phyloP scores from a whole-genome alignment of 35 echinoderm and acorn worm species.

The Patiria miniata region DNA sequence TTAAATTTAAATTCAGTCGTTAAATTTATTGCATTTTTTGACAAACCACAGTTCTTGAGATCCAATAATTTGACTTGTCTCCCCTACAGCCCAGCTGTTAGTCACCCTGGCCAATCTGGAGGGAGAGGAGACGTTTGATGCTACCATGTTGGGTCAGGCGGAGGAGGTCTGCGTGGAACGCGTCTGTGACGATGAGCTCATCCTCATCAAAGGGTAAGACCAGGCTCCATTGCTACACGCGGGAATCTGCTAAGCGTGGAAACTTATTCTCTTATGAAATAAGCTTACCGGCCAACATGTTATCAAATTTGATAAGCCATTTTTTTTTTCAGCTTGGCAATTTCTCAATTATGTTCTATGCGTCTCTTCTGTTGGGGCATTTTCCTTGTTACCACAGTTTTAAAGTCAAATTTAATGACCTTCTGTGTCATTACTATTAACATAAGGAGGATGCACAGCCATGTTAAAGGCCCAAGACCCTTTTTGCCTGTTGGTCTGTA shows the following conservation, averaged over 20 bases:
- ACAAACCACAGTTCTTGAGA: too few species aligned
- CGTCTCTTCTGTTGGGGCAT: too few species aligned
- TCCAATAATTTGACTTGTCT: not conserved
- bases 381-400: too few species aligned
- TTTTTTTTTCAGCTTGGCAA: too few species aligned
- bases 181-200: conserved; percentile 93
- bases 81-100: conserved; percentile 72
- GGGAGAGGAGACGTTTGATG: conserved; percentile 97
- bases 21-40: too few species aligned
- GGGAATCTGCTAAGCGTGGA: not conserved
- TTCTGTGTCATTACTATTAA: too few species aligned
- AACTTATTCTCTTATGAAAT: not conserved
- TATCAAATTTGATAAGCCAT: not conserved
- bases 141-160: conserved; percentile 88
- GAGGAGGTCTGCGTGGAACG: conserved; percentile 92
- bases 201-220: conserved; percentile 95
- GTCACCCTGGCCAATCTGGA: conserved; percentile 92
- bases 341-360: too few species aligned
- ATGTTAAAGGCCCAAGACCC: too few species aligned
- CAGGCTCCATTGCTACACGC: not conserved
- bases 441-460: too few species aligned
- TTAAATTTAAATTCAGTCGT: too few species aligned
- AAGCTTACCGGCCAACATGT: not conserved
- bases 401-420: too few species aligned
- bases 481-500: too few species aligned